Base-by-base conservation (phyloP, 2,797 vertebrate species). In the Gobionotothen gibberifrons region DNA sequence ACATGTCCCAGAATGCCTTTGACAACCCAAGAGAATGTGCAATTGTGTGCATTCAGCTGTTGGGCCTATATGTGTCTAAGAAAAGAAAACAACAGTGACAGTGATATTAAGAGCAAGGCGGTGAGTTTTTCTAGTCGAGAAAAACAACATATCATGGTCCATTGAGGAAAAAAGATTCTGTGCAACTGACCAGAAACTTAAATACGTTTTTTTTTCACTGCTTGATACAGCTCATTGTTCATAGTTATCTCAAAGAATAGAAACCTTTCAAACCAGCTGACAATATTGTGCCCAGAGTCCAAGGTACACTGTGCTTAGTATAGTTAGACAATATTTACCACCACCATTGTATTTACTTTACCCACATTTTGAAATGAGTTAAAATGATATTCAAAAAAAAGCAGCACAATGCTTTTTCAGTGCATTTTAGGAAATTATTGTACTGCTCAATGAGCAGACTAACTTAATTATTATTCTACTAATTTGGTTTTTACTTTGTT, bases 1-100 rank as follows among this genome's bases (percentile, higher is more conserved):
- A 57, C 64, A 55, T 61, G 69, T 84, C 74, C 82, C 73, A 81
- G 43, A 75, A 73, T 74, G 17, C 70, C 19, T 46, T 61, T 61
- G 53, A 78, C 44, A 76, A 47, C 69, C 32, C 1, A 9, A 22
- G 21, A 64, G 6, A 76, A 32, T 51, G 53, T 60, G 42, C 26
- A 55, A 17, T 21, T 51, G 48, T 42, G 19, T 51, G 58, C 53
- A 36, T 59, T 22, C 51, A 62, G 52, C 47, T 75, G 17, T 56
- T 70, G 54, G 29, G 39, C 21, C 17, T 72, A 22, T 36, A 47
- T 58, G 32, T 59, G 53, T 55, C 2, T 16, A 46, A 29, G 14
- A 46, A 70, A 36, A 63, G 42, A 79, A 49, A 57, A 76, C 54
- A 74, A 54, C 17, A 29, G 10, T 51, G 53, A 68, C 51, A 48